These are phyloP conservation scores for Syritta pipiens DNA, from an alignment of 2,888 invertebrate species.

Conservation along the genomic window DNA sequence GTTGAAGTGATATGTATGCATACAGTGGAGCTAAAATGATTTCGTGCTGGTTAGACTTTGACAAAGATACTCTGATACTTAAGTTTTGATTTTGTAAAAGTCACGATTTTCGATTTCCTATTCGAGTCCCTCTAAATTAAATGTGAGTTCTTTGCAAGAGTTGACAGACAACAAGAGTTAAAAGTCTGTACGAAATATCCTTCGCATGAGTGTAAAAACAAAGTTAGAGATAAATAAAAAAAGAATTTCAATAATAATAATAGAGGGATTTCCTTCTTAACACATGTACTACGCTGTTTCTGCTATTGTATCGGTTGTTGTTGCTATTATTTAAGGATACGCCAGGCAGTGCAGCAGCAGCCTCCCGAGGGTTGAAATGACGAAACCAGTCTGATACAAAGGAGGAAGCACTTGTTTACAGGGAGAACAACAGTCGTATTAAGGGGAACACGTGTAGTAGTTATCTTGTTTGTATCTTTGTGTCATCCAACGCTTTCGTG, in stretches of 20 bases:
- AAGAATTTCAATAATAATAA: slow-evolving; percentile 68
- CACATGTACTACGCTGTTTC: slow-evolving; percentile 63
- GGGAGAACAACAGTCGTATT: slow-evolving; percentile 57
- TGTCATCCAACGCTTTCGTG: slow-evolving; percentile 23
- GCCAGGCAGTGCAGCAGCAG: slow-evolving; percentile 37
- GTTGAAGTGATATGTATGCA: slow-evolving; percentile 28
- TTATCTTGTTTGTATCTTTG: slow-evolving; percentile 49
- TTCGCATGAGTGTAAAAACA: slow-evolving; percentile 32
- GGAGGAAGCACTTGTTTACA: slow-evolving; percentile 66
- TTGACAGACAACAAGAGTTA: background rate
- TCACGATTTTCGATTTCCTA: too few species aligned
- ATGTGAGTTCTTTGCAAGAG: too few species aligned
- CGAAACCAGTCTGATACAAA: slow-evolving; percentile 24
- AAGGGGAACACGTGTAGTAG: slow-evolving; percentile 59
- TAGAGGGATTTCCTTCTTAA: slow-evolving; percentile 64
- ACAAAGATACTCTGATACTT: too few species aligned
- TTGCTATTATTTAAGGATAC: slow-evolving; percentile 63
- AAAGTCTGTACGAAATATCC: background rate
- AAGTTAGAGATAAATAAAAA: slow-evolving; percentile 57
- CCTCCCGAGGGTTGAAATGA: slow-evolving; percentile 32
- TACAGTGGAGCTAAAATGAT: background rate
- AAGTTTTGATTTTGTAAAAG: too few species aligned
- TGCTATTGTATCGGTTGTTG: slow-evolving; percentile 55
- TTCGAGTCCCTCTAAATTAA: too few species aligned
- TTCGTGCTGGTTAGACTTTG: background rate